A percentile compares a stretch with the other conserved stretches of the same genome.
Conservation (phyloP, 2,888 invertebrate species). For the Drosophila algonquin region DNA sequence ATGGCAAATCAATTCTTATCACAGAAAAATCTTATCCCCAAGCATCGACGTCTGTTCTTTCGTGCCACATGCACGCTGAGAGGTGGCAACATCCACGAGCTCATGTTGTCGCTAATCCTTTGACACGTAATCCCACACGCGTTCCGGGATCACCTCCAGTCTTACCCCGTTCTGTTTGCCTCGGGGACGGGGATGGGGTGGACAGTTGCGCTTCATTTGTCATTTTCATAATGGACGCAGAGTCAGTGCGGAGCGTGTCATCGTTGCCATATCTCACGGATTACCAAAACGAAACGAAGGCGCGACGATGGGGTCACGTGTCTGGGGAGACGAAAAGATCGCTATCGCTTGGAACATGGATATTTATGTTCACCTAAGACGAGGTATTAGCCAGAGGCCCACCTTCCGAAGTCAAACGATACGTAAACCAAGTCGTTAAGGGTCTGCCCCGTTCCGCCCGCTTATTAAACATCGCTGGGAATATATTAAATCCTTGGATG, state of each 20-base stretch:
- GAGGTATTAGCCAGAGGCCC: constrained; percentile 45
- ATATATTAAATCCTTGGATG: constrained; percentile 1
- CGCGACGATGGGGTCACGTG: constrained; percentile 38
- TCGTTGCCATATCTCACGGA: constrained; percentile 54
- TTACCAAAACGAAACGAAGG: constrained; percentile 50
- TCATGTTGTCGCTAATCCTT: constrained; percentile 64
- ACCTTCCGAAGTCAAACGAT: constrained; percentile 51
- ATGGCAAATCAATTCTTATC: constrained; percentile 14
- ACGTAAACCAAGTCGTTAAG: constrained; percentile 68
- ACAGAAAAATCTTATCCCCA: constrained; percentile 4
- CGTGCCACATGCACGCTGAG: no score
- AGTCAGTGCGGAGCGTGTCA: constrained; percentile 67
- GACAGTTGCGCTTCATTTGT: constrained; percentile 72
- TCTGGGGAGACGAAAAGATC: constrained; percentile 45
- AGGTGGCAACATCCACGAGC: constrained; percentile 23
- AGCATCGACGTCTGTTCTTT: constrained; percentile 9
- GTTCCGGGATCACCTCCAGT: constrained; percentile 29
- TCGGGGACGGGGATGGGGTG: not conserved
- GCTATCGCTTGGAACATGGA: constrained; percentile 51
- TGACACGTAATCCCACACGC: constrained; percentile 66
- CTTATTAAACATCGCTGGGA: constrained; percentile 49
- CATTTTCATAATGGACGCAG: constrained; percentile 73
- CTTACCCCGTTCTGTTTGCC: constrained; percentile 41
- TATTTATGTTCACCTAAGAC: constrained; percentile 68
- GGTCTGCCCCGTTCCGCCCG: constrained; percentile 16